Base-by-base conservation (phyloP, 2,888 invertebrate species). In the Amiota communis region DNA sequence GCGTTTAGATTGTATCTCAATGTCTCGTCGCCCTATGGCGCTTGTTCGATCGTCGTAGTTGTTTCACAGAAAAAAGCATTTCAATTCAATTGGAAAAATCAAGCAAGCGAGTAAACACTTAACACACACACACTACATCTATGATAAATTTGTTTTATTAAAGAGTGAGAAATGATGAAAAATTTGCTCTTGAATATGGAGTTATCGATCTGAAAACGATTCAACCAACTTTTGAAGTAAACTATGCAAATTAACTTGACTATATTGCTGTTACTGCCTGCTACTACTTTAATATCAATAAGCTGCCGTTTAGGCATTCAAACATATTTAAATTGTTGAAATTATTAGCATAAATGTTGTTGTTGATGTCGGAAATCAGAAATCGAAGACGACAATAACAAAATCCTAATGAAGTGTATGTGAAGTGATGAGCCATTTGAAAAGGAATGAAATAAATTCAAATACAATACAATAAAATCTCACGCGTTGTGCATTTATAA, bases 271-370 rank as follows among this genome's bases (percentile, higher is more conserved):
- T 23, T 23, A 3, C 23, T 23, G 23, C n/a, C 36, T 36, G 8
- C 36, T 36, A 36, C 36, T 36, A 36, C 36, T 15, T 59, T 59
- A 17, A 59, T 59, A 59, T 23, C 51, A 9, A 20, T 68, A 68
- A 67, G 67, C 51, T 67, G 67, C 53, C 53, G 67, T 68, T 68
- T 68, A 23, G 67, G 53, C 67, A 68, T n/a, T n/a, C 53, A 53
- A n/a, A 53, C n/a, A 68, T 53, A 68, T 20, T 17, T 20, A 59
- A 36, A 63, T 63, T 63, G 23, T 51, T 17, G 11, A 12, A 13
- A 8, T 51, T 49, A 68, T 68, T 68, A 51, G 53, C 67, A 68
- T 68, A 68, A 53, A 48, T 11, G 23, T 11, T 20, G 57, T 12
- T 65, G 49, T 46, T 49, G 20, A 13, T 20, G 17, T 67, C 49